Percentiles rank a stretch among this genome's conserved stretches.
phyloP scores from a whole-genome alignment of 2,113 vertebrate genomes.

The Eretmochelys imbricata region DNA sequence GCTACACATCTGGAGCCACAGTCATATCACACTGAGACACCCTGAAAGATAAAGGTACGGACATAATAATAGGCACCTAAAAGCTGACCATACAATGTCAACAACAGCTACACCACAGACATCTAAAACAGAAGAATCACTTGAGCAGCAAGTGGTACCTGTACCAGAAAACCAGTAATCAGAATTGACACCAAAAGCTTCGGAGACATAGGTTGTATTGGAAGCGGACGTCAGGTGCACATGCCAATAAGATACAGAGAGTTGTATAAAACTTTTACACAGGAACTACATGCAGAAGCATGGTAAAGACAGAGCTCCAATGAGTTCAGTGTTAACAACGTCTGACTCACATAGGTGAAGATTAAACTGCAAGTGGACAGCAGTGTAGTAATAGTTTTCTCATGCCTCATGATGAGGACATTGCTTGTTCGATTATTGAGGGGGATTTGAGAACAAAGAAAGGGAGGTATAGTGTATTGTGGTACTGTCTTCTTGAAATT shows the following conservation, averaged over 20 bases:
- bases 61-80: not conserved
- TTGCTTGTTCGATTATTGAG: conserved; percentile 29
- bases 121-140: not conserved
- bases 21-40: not conserved
- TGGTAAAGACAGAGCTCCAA: not conserved
- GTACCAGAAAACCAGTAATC: not conserved
- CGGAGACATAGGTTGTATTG: not conserved
- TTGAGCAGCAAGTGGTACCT: not conserved
- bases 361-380: conserved; percentile 11
- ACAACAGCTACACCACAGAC: not conserved
- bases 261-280: not conserved
- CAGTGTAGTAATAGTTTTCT: not conserved
- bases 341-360: not conserved
- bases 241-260: not conserved
- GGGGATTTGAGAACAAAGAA: conserved; percentile 18
- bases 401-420: conserved; percentile 11
- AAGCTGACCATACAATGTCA: not conserved
- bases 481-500: conserved; percentile 36
- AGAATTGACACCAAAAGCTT: not conserved
- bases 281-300: not conserved
- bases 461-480: not conserved
- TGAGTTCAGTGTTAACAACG: not conserved
- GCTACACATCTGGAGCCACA: not conserved
- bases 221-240: not conserved
- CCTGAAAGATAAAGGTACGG: not conserved